These are phyloP conservation scores for Ctenopoma multispine DNA, from an alignment of 2,797 vertebrate species.

Conservation along the genomic window DNA sequence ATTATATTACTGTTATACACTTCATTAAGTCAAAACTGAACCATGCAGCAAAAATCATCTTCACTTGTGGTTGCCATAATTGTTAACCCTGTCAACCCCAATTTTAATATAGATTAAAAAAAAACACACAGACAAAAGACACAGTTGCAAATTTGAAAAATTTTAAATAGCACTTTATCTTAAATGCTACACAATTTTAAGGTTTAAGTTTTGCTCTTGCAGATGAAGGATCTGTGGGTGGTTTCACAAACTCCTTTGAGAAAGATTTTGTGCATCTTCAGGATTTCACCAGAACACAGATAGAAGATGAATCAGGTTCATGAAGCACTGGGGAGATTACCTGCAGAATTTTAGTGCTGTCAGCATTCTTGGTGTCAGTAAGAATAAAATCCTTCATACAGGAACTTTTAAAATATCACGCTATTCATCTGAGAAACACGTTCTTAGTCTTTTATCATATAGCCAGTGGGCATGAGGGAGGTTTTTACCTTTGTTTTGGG, in stretches of 20 bases:
- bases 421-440: conserved; percentile 32
- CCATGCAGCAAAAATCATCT: background rate
- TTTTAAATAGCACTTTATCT: background rate
- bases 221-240: conserved; percentile 7
- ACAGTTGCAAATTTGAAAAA: background rate
- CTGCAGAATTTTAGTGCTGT: conserved; percentile 46
- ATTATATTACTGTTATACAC: too few relatives aligned
- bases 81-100: too few relatives aligned
- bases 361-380: conserved; percentile 52
- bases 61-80: too few relatives aligned
- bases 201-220: background rate
- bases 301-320: conserved; percentile 53
- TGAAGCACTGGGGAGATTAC: conserved; percentile 39
- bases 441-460: conserved; percentile 10
- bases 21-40: background rate
- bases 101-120: conserved; percentile 9
- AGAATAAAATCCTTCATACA: conserved; percentile 38
- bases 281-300: conserved; percentile 34
- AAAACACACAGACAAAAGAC: too few relatives aligned
- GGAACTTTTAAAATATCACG: conserved; percentile 45
- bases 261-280: conserved; percentile 33
- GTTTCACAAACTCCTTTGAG: conserved; percentile 25
- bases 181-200: background rate
- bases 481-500: background rate
- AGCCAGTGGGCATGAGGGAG: conserved; percentile 3